These are phyloP conservation scores for Callorhinus ursinus DNA, from an alignment of 2,113 vertebrate species.

Conservation along the genomic window DNA sequence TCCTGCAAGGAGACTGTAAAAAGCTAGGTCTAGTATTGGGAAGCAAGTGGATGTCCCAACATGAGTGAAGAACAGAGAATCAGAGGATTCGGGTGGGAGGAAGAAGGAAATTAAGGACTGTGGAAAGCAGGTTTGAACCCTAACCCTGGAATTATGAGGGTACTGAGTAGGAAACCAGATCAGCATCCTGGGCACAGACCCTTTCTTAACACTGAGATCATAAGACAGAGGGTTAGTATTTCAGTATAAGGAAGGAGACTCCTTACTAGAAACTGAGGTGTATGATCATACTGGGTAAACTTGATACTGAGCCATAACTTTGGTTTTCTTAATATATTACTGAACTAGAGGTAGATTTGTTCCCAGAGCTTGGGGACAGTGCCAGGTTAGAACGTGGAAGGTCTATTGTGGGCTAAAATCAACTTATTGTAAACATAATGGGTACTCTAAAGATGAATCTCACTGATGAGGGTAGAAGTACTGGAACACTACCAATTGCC, in stretches of 20 bases:
- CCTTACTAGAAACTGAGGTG: background rate
- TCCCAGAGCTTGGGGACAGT: background rate
- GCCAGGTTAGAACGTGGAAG: background rate
- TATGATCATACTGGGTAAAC: background rate
- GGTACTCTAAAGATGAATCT: background rate
- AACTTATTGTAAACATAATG: background rate
- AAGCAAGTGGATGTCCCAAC: background rate
- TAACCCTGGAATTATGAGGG: background rate
- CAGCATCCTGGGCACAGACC: background rate
- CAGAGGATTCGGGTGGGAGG: background rate
- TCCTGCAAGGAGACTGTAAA: background rate
- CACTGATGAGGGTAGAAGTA: background rate
- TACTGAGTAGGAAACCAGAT: background rate
- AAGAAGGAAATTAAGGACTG: background rate
- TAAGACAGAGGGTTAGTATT: background rate
- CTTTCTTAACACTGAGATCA: background rate
- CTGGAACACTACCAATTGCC: background rate
- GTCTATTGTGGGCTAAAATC: background rate
- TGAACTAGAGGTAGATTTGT: background rate
- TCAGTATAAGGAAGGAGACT: background rate
- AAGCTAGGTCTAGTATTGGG: background rate
- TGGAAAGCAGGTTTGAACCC: background rate
- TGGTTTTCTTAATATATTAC: constrained; percentile 5
- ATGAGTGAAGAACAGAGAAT: background rate
- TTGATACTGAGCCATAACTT: background rate